These are phyloP conservation scores for Pampus argenteus DNA, from an alignment of 2,797 vertebrate genomes.

Conservation along the genomic window DNA sequence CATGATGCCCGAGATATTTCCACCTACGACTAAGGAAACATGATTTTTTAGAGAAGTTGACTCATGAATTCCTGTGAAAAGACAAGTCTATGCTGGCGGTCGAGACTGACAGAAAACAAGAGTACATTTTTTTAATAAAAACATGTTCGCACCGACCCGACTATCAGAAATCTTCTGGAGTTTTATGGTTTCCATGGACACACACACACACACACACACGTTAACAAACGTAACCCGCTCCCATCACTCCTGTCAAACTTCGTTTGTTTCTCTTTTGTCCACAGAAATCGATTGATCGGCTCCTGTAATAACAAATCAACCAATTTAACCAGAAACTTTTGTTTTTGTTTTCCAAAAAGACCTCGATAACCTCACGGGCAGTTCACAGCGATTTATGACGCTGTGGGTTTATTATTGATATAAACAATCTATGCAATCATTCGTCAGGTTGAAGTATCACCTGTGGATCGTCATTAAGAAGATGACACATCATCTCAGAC, in stretches of 20 bases:
- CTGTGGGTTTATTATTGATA: background rate
- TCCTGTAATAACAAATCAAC: background rate
- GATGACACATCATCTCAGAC: too few relatives aligned
- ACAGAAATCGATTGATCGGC: background rate
- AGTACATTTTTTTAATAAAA: background rate
- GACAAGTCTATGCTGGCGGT: background rate
- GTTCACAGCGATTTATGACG: background rate
- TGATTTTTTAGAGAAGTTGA: background rate
- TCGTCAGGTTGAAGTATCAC: constrained; percentile 2
- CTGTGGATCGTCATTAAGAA: too few relatives aligned
- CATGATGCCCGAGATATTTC: constrained; percentile 13
- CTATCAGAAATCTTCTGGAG: background rate
- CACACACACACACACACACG: too few relatives aligned
- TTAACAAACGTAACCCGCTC: too few relatives aligned
- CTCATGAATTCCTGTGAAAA: background rate
- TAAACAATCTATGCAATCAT: background rate
- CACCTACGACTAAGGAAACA: background rate
- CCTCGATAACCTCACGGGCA: too few relatives aligned
- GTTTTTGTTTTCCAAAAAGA: too few relatives aligned
- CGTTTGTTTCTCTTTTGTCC: background rate
- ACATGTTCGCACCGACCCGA: background rate
- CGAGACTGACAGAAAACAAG: background rate
- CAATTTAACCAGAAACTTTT: too few relatives aligned
- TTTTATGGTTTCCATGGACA: background rate
- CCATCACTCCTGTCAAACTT: background rate